Conservation (phyloP, 2,888 invertebrate species). For the Drosophila paranaensis region DNA sequence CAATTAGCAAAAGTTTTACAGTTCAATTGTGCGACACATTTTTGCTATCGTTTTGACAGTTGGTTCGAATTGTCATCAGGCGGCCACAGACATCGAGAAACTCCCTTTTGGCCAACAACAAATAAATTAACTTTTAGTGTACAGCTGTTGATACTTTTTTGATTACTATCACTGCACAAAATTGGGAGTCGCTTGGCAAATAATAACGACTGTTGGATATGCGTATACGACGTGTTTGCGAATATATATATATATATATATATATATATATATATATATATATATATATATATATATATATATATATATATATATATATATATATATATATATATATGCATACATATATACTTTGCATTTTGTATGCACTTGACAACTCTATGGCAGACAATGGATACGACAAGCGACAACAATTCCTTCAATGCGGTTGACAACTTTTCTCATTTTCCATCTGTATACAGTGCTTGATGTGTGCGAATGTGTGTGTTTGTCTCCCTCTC, state of each 20-base stretch:
- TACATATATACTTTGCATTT: constrained; percentile 23
- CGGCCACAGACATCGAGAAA: constrained; percentile 15
- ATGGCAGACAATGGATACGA: constrained; percentile 14
- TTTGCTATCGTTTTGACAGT: constrained; percentile 35
- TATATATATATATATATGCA: not conserved
- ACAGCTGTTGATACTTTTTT: constrained; percentile 62
- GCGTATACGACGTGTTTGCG: constrained; percentile 2
- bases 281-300: not conserved
- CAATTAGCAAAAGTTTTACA: constrained; percentile 59
- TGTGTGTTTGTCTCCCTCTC: not conserved
- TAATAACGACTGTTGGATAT: constrained; percentile 6
- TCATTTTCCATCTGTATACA: constrained; percentile 32
- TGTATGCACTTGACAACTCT: constrained; percentile 44
- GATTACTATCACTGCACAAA: constrained; percentile 47
- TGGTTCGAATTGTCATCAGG: constrained; percentile 43
- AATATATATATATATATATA: not conserved
- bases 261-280: not conserved
- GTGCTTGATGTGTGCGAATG: not conserved
- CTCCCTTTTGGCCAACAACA: constrained; percentile 20
- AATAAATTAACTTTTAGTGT: constrained; percentile 55
- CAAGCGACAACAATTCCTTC: constrained; percentile 24
- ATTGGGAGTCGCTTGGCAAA: constrained; percentile 23
- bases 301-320: not conserved
- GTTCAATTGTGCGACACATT: constrained; percentile 49
- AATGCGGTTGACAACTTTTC: constrained; percentile 46